Percentiles rank a stretch among this genome's conserved stretches.
phyloP scores from a whole-genome alignment of 2,888 invertebrate genomes.

The Calephelis perditalis region DNA sequence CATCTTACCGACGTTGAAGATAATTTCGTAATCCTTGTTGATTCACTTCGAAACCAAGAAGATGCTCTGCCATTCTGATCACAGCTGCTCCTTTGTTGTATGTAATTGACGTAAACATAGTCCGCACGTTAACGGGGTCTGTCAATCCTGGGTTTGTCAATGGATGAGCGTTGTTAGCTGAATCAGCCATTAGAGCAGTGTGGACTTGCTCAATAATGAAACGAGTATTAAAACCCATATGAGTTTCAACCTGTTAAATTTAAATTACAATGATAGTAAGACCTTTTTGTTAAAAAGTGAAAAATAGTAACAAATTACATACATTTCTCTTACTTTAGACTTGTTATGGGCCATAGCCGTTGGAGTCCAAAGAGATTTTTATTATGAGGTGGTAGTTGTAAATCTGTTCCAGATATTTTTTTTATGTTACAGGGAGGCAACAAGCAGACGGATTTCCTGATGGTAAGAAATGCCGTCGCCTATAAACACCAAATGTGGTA shows the following conservation, averaged over 20 bases:
- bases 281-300: too few relatives aligned
- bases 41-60: slow-evolving; percentile 75
- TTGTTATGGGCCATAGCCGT: too few relatives aligned
- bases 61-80: slow-evolving; percentile 83
- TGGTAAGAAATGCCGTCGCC: too few relatives aligned
- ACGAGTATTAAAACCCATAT: slow-evolving; percentile 82
- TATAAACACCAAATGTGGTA: too few relatives aligned
- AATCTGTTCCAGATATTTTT: too few relatives aligned
- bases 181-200: slow-evolving; percentile 78
- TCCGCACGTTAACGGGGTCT: slow-evolving; percentile 75
- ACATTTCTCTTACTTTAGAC: too few relatives aligned
- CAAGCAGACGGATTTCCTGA: too few relatives aligned
- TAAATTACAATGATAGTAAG: too few relatives aligned
- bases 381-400: too few relatives aligned
- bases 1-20: slow-evolving; percentile 63
- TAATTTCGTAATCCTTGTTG: slow-evolving; percentile 75
- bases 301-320: too few relatives aligned
- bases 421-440: too few relatives aligned
- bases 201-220: slow-evolving; percentile 85
- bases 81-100: slow-evolving; percentile 84
- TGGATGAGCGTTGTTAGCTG: slow-evolving; percentile 76
- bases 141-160: slow-evolving; percentile 75
- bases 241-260: slow-evolving; percentile 70
- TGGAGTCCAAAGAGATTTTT: too few relatives aligned
- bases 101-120: slow-evolving; percentile 81